Evolutionary conservation across 2,888 invertebrate species (phyloP).

Genomic region (Lordiphosa fenestrarum): DNA sequence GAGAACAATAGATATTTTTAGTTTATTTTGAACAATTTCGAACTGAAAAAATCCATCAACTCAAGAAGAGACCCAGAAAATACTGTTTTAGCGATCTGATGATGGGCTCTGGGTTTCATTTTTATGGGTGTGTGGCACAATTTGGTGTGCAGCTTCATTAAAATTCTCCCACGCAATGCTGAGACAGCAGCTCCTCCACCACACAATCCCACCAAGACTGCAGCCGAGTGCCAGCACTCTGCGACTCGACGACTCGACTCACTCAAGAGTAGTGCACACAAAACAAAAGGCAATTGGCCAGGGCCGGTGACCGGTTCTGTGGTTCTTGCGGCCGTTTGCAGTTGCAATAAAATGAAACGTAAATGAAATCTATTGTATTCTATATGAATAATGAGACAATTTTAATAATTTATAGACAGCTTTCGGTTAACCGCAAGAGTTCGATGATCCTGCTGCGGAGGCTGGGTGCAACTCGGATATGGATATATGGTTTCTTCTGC

Average conservation of each 20-base stretch:
- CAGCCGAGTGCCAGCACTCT: not conserved
- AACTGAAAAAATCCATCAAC: too few species aligned
- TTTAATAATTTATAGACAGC: constrained; percentile 80
- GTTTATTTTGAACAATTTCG: too few species aligned
- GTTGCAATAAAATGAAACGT: constrained; percentile 72
- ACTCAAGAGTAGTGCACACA: constrained; percentile 7
- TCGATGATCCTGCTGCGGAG: constrained; percentile 64
- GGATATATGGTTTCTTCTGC: constrained; percentile 55
- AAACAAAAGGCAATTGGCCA: constrained; percentile 38
- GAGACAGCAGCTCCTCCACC: constrained; percentile 5
- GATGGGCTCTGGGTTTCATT: not conserved
- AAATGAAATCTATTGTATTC: constrained; percentile 78
- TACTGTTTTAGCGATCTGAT: not conserved
- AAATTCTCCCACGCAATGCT: constrained; percentile 66
- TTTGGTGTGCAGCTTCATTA: constrained; percentile 41
- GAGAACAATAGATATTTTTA: constrained; percentile 2
- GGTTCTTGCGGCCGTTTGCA: constrained; percentile 42
- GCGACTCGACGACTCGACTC: too few species aligned
- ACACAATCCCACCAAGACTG: constrained; percentile 9
- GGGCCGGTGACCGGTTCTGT: constrained; percentile 52
- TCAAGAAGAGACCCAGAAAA: not conserved
- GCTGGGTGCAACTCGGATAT: constrained; percentile 46
- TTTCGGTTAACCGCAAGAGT: constrained; percentile 78
- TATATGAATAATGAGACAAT: constrained; percentile 80
- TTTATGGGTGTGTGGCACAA: constrained; percentile 10